Percentiles rank a stretch among this genome's conserved stretches.
Evolutionary conservation across 2,113 vertebrate species (phyloP).

Genomic region (Istiophorus platypterus): DNA sequence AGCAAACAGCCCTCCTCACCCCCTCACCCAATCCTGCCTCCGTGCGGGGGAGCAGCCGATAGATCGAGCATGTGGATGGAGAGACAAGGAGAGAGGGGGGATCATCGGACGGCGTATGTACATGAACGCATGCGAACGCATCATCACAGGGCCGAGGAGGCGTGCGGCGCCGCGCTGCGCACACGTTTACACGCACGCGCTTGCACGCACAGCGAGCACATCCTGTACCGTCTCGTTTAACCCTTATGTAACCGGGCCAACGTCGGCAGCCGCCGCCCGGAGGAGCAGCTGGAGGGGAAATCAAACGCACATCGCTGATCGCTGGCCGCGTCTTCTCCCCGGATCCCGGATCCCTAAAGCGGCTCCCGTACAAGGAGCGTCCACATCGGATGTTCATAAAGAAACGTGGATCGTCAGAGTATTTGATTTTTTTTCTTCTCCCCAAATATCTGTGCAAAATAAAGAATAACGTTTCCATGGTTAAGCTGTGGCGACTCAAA

Average conservation of each 20-base stretch:
- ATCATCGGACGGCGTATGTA: constrained; percentile 46
- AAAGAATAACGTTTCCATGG: too few species aligned
- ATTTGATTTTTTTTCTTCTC: too few species aligned
- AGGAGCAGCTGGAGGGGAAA: constrained; percentile 45
- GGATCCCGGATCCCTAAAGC: too few species aligned
- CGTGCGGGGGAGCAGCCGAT: constrained; percentile 61
- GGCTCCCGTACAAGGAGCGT: too few species aligned
- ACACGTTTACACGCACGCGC: constrained; percentile 9
- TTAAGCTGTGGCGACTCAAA: too few species aligned
- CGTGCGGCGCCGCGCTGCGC: not conserved
- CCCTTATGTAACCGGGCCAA: constrained; percentile 39
- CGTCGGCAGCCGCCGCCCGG: constrained; percentile 1
- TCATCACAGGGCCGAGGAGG: constrained; percentile 39
- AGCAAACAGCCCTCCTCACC: not conserved
- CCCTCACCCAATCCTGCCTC: not conserved
- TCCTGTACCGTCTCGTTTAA: constrained; percentile 45
- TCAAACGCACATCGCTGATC: constrained; percentile 27
- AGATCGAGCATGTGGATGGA: constrained; percentile 51
- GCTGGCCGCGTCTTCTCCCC: not conserved
- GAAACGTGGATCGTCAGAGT: too few species aligned
- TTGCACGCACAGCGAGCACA: constrained; percentile 32
- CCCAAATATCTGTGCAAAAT: too few species aligned
- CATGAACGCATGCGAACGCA: constrained; percentile 36
- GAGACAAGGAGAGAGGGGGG: not conserved
- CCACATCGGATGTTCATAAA: too few species aligned